Percentiles rank a stretch among this genome's conserved stretches.
phyloP scores from a whole-genome alignment of 1,140 invertebrate genomes.

The Pentalonia nigronervosa region DNA sequence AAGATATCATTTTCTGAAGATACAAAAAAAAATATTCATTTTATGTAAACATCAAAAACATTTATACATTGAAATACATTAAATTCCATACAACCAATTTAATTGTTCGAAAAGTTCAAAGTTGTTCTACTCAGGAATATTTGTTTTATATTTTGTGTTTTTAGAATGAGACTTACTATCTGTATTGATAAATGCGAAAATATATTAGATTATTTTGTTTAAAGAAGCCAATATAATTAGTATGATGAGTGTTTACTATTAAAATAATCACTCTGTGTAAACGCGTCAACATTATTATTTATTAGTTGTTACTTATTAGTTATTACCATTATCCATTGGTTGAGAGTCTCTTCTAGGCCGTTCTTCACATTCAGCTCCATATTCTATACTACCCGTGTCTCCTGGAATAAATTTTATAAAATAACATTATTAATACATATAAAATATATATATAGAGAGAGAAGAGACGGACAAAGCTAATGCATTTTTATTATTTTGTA shows the following conservation, averaged over 20 bases:
- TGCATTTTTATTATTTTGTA: not conserved
- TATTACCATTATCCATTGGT: conserved; percentile 50
- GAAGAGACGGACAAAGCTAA: not conserved
- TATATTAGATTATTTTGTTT: no score
- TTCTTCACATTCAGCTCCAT: conserved; percentile 55
- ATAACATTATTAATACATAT: not conserved
- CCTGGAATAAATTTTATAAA: not conserved
- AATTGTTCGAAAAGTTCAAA: no score
- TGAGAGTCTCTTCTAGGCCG: conserved; percentile 28
- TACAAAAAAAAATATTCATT: not conserved
- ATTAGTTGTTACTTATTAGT: conserved; percentile 40
- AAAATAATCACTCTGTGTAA: no score
- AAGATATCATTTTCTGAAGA: not conserved
- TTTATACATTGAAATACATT: no score
- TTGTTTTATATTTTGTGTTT: no score
- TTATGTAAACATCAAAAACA: not conserved
- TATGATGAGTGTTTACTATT: no score
- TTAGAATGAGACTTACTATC: no score
- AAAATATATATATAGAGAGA: not conserved
- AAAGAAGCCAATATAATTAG: no score
- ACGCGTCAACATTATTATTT: not conserved
- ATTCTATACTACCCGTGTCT: conserved; percentile 49
- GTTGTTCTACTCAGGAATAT: no score
- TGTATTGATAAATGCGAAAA: no score
- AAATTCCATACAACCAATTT: no score